Evolutionary conservation across 2,888 invertebrate genomes (phyloP).

Genomic region (Cryptus armator): DNA sequence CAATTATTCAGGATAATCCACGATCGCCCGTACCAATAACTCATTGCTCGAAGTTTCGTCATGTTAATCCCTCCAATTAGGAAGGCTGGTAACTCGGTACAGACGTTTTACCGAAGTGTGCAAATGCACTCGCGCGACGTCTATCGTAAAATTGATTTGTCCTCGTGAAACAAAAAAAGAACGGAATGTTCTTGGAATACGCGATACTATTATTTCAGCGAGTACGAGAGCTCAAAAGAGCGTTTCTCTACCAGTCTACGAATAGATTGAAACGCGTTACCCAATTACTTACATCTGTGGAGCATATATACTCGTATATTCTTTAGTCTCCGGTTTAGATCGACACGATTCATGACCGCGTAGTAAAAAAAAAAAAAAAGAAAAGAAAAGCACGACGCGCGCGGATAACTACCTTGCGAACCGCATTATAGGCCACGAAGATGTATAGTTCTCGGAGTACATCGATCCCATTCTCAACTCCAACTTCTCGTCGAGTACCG

Average conservation of each 20-base stretch:
- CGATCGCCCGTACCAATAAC: background rate
- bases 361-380: background rate
- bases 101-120: background rate
- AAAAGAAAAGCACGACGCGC: background rate
- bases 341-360: conserved; percentile 7
- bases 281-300: background rate
- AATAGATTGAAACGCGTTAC: conserved; percentile 10
- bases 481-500: conserved; percentile 26
- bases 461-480: conserved; percentile 49
- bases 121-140: background rate
- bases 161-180: conserved; percentile 11
- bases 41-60: background rate
- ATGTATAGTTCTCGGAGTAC: conserved; percentile 22
- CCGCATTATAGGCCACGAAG: background rate
- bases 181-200: background rate
- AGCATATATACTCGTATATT: background rate
- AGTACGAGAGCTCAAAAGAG: background rate
- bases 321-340: background rate
- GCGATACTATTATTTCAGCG: background rate
- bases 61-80: conserved; percentile 5
- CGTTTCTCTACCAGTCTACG: background rate
- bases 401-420: background rate
- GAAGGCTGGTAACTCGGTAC: background rate
- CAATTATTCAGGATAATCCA: conserved; percentile 2
- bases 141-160: background rate